Base-by-base conservation (phyloP, 2,888 invertebrate species). In the Crepidodera aurea region DNA sequence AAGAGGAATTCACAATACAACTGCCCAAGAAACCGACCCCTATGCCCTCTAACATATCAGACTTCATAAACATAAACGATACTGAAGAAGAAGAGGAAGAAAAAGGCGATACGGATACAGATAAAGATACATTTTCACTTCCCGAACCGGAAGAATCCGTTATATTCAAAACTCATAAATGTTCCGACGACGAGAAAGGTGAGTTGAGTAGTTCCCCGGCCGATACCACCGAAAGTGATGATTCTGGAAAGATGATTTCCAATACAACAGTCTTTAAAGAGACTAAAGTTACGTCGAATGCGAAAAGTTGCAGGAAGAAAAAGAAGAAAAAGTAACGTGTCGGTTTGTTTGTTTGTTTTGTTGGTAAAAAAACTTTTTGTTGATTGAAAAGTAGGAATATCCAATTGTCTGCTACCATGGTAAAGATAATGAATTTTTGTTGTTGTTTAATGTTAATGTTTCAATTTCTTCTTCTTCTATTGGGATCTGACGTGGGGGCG, bases 151-250 rank as follows among this genome's bases (percentile, higher is more conserved):
- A 81, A 79, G 44, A 60, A 25, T 25, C 19, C 15, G 50, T 76
- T 69, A 51, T 83, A 78, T 63, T 77, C 73, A 68, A 83, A 67
- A 70, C 83, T 76, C 71, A 73, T 62, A 86, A 86, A 71, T 85
- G 84, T 0, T 86, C 85, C 0, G 87, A 87, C 65, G 87, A 87
- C 53, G 86, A 86, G 62, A 84, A 82, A 62, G 77, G 81, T 1
- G 83, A 84, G 29, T 83, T 83, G 29, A 80, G 83, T 7, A 77
- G 83, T 65, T 85, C 86, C 0, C 79, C 80, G 51, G 81, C 84
- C 0, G 87, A 87, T 69, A 86, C 81, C 7, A 84, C 85, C 0
- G 86, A 87, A 72, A 87, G 87, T 70, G 87, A 87, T 66, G 82
- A 82, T 71, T 82, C 81, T n/a, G 77, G 76, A 13, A 79, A 79